Percentiles rank a stretch among this genome's conserved stretches.
Conservation (phyloP, 2,113 vertebrate genomes). For the Opisthocomus hoazin region DNA sequence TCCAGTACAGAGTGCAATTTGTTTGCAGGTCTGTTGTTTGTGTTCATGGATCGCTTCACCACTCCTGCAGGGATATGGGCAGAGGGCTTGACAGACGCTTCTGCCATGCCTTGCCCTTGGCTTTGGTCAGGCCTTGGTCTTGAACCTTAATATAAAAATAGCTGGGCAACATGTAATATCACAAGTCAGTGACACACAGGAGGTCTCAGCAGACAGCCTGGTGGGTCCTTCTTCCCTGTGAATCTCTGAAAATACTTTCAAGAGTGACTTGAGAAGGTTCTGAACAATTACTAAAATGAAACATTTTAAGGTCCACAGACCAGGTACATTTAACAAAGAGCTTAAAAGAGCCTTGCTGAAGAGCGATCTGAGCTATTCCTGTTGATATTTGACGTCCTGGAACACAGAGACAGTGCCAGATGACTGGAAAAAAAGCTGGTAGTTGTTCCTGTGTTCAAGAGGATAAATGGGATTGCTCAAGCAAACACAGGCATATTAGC, state of each 20-base stretch:
- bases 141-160: not conserved
- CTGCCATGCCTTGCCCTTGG: not conserved
- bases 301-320: not conserved
- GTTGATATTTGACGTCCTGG: not conserved
- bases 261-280: not conserved
- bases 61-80: not conserved
- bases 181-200: not conserved
- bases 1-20: not conserved
- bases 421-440: not conserved
- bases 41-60: not conserved
- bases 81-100: not conserved
- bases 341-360: not conserved
- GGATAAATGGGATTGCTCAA: not conserved
- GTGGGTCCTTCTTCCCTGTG: not conserved
- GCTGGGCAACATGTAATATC: not conserved
- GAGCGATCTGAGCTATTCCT: not conserved
- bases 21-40: not conserved
- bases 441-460: not conserved
- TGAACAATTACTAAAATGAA: not conserved
- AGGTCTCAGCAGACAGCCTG: not conserved
- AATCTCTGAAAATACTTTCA: not conserved
- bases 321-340: not conserved
- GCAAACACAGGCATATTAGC: not conserved
- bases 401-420: not conserved
- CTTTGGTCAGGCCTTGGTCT: not conserved